These are phyloP conservation scores for Ceyx melanurus DNA, from an alignment of 2,113 vertebrate genomes.

Conservation along the genomic window DNA sequence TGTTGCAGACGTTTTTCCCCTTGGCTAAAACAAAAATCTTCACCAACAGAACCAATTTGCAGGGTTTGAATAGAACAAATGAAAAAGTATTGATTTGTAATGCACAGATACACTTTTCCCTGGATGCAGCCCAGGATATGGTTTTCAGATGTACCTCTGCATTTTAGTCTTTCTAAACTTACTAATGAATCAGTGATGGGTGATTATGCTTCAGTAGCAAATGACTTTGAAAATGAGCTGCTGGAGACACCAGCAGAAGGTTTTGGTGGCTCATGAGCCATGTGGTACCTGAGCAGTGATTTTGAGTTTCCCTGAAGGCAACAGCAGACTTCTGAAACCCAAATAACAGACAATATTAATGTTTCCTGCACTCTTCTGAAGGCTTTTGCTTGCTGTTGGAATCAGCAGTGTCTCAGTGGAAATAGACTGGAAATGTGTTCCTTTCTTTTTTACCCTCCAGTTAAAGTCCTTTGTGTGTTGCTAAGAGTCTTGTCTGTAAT, in stretches of 20 bases:
- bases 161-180: not conserved
- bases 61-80: not conserved
- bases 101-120: not conserved
- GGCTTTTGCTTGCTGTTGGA: not conserved
- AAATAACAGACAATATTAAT: not conserved
- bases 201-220: not conserved
- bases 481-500: not conserved
- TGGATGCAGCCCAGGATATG: not conserved
- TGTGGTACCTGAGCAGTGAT: not conserved
- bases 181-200: not conserved
- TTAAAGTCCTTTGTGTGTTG: not conserved
- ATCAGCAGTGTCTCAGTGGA: not conserved
- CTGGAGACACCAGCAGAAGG: not conserved
- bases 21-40: not conserved
- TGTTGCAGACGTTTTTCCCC: not conserved
- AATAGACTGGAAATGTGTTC: not conserved
- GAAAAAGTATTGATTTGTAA: not conserved
- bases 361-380: not conserved
- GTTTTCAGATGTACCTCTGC: not conserved
- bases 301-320: not conserved
- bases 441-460: not conserved
- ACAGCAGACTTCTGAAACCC: not conserved
- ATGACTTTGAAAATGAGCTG: not conserved
- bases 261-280: not conserved
- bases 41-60: not conserved